These are phyloP conservation scores for Heterodera schachtii DNA, from an alignment of 1,140 invertebrate genomes.

Conservation along the genomic window DNA sequence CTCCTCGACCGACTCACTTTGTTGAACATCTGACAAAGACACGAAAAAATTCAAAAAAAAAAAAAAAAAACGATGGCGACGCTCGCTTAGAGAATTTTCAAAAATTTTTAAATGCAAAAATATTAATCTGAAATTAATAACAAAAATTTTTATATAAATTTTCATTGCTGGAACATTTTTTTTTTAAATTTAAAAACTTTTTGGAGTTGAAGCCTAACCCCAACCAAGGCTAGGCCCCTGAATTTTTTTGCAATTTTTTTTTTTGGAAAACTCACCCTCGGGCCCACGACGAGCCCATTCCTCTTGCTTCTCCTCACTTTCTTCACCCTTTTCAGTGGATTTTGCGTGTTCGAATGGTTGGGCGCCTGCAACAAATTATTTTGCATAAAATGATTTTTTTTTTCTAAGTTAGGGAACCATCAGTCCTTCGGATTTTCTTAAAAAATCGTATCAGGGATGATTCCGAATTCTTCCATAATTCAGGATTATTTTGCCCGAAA, in stretches of 20 bases:
- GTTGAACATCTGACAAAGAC: slow-evolving; percentile 21
- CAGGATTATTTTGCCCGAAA: no score
- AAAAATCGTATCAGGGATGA: no score
- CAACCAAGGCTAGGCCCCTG: no score
- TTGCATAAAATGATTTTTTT: no score
- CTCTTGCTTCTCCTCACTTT: slow-evolving; percentile 15
- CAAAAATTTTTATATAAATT: no score
- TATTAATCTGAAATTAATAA: no score
- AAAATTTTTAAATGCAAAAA: background rate
- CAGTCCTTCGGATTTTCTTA: no score
- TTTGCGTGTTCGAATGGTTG: slow-evolving; percentile 25
- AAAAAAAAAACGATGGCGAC: background rate
- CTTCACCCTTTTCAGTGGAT: background rate
- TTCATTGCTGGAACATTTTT: no score
- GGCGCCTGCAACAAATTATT: slow-evolving; percentile 15
- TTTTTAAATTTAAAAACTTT: no score
- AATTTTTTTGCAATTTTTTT: slow-evolving; percentile 6
- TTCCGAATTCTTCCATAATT: no score
- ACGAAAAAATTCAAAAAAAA: background rate
- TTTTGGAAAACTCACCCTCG: slow-evolving; percentile 16
- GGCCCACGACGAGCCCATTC: slow-evolving; percentile 26
- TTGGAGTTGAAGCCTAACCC: no score
- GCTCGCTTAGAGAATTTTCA: background rate
- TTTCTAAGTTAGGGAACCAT: no score
- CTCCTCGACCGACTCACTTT: slow-evolving; percentile 20